phyloP scores from a whole-genome alignment of 2,113 vertebrate species.

The Pipra filicauda region DNA sequence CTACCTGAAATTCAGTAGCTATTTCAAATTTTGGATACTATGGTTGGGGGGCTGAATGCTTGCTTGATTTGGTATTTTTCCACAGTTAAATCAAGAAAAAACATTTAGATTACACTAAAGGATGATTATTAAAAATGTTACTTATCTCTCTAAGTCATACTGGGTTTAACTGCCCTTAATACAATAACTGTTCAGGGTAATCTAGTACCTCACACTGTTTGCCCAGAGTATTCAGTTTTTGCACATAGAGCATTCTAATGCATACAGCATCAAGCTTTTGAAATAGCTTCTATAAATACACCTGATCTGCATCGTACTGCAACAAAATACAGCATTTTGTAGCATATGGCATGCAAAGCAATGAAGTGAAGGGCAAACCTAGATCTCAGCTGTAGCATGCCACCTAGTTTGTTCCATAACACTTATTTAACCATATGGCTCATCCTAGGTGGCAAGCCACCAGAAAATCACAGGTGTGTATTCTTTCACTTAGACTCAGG shows the following conservation, averaged over 20 bases:
- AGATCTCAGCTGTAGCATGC: slow-evolving; percentile 1
- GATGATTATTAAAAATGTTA: neutral
- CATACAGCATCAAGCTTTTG: neutral
- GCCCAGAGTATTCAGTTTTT: neutral
- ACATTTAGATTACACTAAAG: neutral
- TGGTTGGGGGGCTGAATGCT: accelerated
- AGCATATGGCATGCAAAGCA: slow-evolving; percentile 27
- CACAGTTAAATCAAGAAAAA: neutral
- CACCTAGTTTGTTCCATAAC: neutral
- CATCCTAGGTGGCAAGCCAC: slow-evolving; percentile 22
- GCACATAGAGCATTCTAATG: neutral
- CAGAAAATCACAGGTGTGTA: slow-evolving; percentile 9
- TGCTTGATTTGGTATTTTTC: neutral
- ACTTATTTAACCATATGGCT: slow-evolving; percentile 41
- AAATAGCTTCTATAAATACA: neutral
- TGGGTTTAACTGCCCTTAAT: neutral
- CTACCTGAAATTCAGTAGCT: neutral
- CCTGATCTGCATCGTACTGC: neutral
- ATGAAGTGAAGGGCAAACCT: neutral
- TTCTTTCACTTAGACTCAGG: neutral
- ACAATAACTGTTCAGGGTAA: neutral
- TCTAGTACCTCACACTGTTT: neutral
- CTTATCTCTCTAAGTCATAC: neutral
- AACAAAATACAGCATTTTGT: slow-evolving; percentile 4
- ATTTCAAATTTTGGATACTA: neutral